A percentile compares a stretch with the other conserved stretches of the same genome.
Conservation (phyloP, 2,888 invertebrate genomes). For the Dryocosmus kuriphilus region DNA sequence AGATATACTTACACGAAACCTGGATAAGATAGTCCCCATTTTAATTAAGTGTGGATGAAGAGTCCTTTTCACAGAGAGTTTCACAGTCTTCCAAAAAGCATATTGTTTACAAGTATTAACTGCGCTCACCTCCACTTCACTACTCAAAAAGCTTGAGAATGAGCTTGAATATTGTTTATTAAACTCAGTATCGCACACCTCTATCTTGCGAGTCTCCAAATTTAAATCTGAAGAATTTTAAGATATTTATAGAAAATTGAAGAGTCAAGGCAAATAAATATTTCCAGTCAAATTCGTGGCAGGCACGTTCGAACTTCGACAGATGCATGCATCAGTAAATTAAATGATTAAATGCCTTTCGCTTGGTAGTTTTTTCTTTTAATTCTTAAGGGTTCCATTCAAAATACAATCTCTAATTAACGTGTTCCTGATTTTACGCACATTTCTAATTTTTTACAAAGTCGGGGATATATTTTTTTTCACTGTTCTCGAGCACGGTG, state of each 20-base stretch:
- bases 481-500: slow-evolving; percentile 7
- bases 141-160: slow-evolving; percentile 16
- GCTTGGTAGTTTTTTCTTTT: neutral
- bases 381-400: neutral
- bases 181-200: slow-evolving; percentile 32
- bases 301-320: slow-evolving; percentile 8
- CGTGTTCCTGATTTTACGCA: neutral
- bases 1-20: slow-evolving; percentile 50
- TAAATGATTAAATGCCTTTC: neutral
- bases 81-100: slow-evolving; percentile 48
- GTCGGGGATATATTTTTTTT: slow-evolving; percentile 18
- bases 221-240: slow-evolving; percentile 24
- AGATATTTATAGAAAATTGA: slow-evolving; percentile 38
- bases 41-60: slow-evolving; percentile 25
- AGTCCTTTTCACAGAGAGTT: slow-evolving; percentile 23
- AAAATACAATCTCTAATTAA: neutral
- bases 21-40: slow-evolving; percentile 52
- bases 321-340: too few species aligned
- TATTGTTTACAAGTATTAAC: slow-evolving; percentile 42
- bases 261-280: slow-evolving; percentile 32
- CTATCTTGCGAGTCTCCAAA: slow-evolving; percentile 6
- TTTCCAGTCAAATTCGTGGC: slow-evolving; percentile 18
- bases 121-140: slow-evolving; percentile 36
- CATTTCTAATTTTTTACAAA: slow-evolving; percentile 9
- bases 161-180: slow-evolving; percentile 46